These are phyloP conservation scores for Apis cerana DNA, from an alignment of 1,140 invertebrate genomes.

Conservation along the genomic window DNA sequence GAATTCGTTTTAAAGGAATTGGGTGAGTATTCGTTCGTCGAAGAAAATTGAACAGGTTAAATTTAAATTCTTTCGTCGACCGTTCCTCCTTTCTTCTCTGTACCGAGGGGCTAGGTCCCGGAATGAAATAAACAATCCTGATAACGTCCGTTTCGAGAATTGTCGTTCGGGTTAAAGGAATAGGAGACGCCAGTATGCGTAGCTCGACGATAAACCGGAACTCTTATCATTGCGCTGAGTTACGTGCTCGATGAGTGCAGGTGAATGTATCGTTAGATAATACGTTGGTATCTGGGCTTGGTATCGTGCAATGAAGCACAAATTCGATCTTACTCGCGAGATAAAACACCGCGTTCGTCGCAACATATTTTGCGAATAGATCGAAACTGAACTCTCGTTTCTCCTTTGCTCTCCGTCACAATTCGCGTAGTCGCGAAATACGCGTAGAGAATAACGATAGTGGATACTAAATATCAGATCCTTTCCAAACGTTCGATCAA, in stretches of 20 bases:
- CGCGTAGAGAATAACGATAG: too few relatives aligned
- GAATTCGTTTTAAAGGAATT: slow-evolving; percentile 83
- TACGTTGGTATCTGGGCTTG: not conserved
- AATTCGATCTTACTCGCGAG: not conserved
- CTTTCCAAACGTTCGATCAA: too few relatives aligned
- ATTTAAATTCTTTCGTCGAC: not conserved
- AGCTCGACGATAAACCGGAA: slow-evolving; percentile 44
- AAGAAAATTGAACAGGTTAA: too few relatives aligned
- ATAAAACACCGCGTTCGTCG: too few relatives aligned
- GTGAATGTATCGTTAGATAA: slow-evolving; percentile 42
- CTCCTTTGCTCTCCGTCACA: too few relatives aligned
- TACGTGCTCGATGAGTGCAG: slow-evolving; percentile 1
- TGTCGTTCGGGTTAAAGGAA: slow-evolving; percentile 23
- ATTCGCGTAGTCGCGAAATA: too few relatives aligned
- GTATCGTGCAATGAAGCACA: not conserved
- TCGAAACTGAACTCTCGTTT: not conserved
- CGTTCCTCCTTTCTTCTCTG: too few relatives aligned
- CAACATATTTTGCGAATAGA: not conserved
- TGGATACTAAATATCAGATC: too few relatives aligned
- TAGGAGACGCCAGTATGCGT: slow-evolving; percentile 25
- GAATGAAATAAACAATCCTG: not conserved
- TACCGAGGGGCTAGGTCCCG: not conserved
- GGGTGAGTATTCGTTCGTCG: slow-evolving; percentile 81
- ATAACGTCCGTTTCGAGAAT: slow-evolving; percentile 38
- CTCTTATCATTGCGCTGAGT: slow-evolving; percentile 42